Percentiles rank a stretch among this genome's conserved stretches.
Conservation (phyloP, 2,888 invertebrate genomes). For the Clivina fossor region DNA sequence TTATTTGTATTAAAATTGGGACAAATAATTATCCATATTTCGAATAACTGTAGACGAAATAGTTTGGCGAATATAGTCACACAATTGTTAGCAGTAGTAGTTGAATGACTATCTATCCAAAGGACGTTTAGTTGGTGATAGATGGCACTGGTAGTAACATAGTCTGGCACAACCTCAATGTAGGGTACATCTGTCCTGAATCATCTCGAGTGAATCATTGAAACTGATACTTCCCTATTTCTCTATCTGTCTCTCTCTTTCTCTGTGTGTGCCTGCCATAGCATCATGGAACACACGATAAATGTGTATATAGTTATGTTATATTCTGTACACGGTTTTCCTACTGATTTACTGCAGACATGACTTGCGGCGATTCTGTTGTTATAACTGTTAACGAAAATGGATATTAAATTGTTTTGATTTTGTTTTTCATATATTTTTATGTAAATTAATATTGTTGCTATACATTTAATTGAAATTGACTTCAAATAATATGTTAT, state of each 20-base stretch:
- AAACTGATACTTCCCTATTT: constrained; percentile 7
- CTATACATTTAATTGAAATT: no score
- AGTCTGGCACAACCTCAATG: no score
- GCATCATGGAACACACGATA: no score
- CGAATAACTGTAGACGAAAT: not conserved
- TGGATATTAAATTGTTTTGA: constrained; percentile 7
- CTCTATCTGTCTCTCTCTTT: no score
- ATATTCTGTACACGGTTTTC: constrained; percentile 16
- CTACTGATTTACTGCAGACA: constrained; percentile 13
- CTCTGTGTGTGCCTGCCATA: no score
- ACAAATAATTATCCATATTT: not conserved
- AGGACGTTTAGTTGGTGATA: constrained; percentile 16
- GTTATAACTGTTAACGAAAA: constrained; percentile 1
- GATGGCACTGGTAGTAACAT: constrained; percentile 12
- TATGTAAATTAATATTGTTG: no score
- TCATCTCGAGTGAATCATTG: constrained; percentile 12
- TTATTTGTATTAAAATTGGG: not conserved
- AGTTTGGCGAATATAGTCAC: no score
- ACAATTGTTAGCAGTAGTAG: constrained; percentile 3
- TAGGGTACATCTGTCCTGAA: constrained; percentile 19
- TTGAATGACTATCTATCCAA: constrained; percentile 10
- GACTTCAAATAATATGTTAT: no score
- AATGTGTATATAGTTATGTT: constrained; percentile 13
- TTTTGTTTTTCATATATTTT: constrained; percentile 13
- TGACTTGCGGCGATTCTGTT: not conserved